Percentiles rank a stretch among this genome's conserved stretches.
phyloP scores from a whole-genome alignment of 2,888 invertebrate species.

The Myathropa florea region DNA sequence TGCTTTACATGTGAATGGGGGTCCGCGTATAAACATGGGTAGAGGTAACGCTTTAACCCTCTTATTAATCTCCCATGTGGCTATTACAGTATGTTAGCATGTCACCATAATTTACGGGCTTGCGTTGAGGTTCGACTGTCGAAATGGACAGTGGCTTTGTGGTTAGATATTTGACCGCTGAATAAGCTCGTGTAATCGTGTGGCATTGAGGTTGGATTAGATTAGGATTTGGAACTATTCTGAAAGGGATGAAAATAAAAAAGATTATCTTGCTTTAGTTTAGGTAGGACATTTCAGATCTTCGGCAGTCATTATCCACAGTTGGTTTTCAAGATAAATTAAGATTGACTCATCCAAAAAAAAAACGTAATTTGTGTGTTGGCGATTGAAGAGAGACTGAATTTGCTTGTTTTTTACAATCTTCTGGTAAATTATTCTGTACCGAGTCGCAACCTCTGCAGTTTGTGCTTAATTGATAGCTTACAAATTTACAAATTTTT shows the following conservation, averaged over 20 bases:
- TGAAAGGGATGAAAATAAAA: neutral
- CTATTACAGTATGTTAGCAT: neutral
- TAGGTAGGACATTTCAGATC: neutral
- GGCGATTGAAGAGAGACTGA: no score
- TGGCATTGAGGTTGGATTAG: neutral
- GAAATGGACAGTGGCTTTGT: neutral
- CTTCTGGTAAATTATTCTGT: no score
- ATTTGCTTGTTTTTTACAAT: no score
- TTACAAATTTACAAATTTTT: no score
- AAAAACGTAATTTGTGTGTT: no score
- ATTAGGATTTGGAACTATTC: neutral
- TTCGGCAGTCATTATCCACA: no score
- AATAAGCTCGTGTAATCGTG: neutral
- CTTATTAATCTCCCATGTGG: neutral
- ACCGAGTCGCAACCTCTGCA: no score
- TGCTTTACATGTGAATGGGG: constrained; percentile 21
- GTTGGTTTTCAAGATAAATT: no score
- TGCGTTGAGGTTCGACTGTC: neutral
- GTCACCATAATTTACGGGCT: constrained; percentile 2
- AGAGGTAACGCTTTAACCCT: constrained; percentile 7
- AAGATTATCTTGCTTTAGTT: neutral
- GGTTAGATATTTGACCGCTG: neutral
- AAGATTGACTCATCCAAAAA: no score
- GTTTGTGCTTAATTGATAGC: no score
- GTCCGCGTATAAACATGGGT: constrained; percentile 8